Base-by-base conservation (phyloP, 2,888 invertebrate species). In the Callinectes sapidus region DNA sequence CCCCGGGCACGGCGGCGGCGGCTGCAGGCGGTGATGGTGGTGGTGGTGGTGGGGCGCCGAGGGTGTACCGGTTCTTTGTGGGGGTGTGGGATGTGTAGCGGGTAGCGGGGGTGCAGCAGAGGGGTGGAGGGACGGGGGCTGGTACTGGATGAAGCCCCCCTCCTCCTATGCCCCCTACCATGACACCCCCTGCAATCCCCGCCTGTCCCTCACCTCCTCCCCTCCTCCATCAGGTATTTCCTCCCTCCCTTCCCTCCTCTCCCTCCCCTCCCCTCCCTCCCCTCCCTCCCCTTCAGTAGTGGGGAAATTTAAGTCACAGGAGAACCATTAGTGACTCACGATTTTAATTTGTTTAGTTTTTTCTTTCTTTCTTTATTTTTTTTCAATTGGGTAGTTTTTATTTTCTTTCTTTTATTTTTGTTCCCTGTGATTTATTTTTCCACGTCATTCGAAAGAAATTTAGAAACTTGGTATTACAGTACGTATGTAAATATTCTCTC, bases 1-100 rank as follows among this genome's bases (percentile, higher is more conserved):
- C 61, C 16, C 18, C 61, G 61, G 61, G 61, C 23, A 61, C 18
- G 61, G 61, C 18, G 61, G 18, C 61, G 18, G 18, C 18, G 61
- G 18, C 61, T 0, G 18, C 61, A 48, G 61, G 61, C 61, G 81
- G 81, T 28, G 28, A 16, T 28, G 81, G 28, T 35, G 35, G 10
- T 81, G 77, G 42, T n/a, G 23, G 54, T 48, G 23, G 54, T 54
- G 48, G 87, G 18, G 55, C 54, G 54, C 87, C 87, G 48, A 42
- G 55, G 48, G 87, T 87, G 87, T 48, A 54, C 54, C 87, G 87
- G 39, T 61, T 66, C 71, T 35, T 61, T 13, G 39, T 42, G 3
- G 90, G 77, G 71, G 77, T 71, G 90, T 90, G 89, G 89, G 77
- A 89, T 23, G n/a, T 71, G 13, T 66, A 89, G 71, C 39, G 42